These are phyloP conservation scores for Hoplias malabaricus DNA, from an alignment of 2,113 vertebrate species.

Conservation along the genomic window DNA sequence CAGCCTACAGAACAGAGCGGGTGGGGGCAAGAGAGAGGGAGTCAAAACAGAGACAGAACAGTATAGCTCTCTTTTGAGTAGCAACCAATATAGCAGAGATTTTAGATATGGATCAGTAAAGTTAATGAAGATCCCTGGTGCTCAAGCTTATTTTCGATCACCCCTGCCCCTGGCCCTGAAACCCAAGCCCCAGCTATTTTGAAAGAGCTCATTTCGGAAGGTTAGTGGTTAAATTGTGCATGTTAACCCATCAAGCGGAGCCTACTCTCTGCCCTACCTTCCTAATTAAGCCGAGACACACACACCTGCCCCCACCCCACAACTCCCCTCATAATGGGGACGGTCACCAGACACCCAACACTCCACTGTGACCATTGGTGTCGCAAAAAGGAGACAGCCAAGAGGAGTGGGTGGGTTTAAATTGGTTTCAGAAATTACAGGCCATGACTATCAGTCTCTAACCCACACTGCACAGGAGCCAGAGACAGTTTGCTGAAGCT, in stretches of 20 bases:
- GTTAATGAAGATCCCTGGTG: conserved; percentile 40
- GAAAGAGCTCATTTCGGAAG: conserved; percentile 71
- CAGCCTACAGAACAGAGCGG: no score
- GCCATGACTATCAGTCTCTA: conserved; percentile 48
- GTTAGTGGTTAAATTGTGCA: conserved; percentile 81
- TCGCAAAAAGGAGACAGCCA: neutral
- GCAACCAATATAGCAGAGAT: conserved; percentile 42
- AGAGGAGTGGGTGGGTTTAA: neutral
- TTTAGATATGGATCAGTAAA: conserved; percentile 31
- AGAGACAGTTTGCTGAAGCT: conserved; percentile 14
- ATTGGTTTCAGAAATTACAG: conserved; percentile 31
- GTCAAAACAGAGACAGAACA: neutral
- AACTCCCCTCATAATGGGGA: conserved; percentile 43
- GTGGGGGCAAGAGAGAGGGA: no score
- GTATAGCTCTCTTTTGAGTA: conserved; percentile 31
- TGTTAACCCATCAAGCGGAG: conserved; percentile 72
- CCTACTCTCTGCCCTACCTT: conserved; percentile 68
- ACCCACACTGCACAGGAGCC: conserved; percentile 38
- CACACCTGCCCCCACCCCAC: conserved; percentile 14
- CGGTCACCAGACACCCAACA: conserved; percentile 31
- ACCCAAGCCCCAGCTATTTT: conserved; percentile 73
- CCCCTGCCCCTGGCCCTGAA: conserved; percentile 66
- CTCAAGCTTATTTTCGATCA: conserved; percentile 64
- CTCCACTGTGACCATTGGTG: neutral
- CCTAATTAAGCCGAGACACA: conserved; percentile 73